Evolutionary conservation across 2,888 invertebrate species (phyloP).

Genomic region (Cephus pygmeus): DNA sequence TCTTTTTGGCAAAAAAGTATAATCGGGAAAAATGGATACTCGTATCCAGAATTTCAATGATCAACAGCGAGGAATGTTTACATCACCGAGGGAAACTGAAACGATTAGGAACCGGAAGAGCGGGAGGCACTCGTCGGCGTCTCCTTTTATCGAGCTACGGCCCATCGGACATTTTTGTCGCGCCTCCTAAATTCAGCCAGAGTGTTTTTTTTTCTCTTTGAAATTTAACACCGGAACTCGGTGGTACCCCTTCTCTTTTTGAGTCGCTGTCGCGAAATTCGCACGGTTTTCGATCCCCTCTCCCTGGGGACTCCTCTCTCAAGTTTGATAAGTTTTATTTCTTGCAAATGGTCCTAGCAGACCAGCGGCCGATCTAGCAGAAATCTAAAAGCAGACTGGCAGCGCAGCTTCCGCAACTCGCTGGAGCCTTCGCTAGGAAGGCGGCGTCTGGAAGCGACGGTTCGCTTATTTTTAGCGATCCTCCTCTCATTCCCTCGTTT

Average conservation of each 20-base stretch:
- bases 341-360: neutral
- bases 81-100: neutral
- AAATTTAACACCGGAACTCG: neutral
- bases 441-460: constrained; percentile 6
- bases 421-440: constrained; percentile 6
- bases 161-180: neutral
- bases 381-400: constrained; percentile 5
- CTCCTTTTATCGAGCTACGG: neutral
- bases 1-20: constrained; percentile 10
- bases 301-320: neutral
- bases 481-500: neutral
- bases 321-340: neutral
- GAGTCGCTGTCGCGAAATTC: neutral
- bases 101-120: neutral
- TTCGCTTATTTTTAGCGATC: constrained; percentile 7
- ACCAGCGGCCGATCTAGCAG: neutral
- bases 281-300: neutral
- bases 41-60: neutral
- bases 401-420: constrained; percentile 1
- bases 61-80: neutral
- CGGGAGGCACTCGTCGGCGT: neutral
- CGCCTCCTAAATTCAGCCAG: neutral
- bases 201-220: neutral
- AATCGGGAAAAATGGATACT: neutral
- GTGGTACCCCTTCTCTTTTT: neutral